Base-by-base conservation (phyloP, 1,140 invertebrate species). In the Papilio polyxenes region DNA sequence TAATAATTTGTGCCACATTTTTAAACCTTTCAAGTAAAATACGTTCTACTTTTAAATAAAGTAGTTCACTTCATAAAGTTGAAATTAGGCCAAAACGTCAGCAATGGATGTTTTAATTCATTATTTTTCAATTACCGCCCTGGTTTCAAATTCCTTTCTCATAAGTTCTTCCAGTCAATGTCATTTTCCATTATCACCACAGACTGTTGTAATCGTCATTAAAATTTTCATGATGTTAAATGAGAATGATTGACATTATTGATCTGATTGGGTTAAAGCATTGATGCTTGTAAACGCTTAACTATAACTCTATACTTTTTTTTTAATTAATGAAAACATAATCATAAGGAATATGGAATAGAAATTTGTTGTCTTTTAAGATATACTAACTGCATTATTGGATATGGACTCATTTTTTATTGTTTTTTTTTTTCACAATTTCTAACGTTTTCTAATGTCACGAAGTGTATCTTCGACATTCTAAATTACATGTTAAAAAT, bases 41-140 rank as follows among this genome's bases (percentile, higher is more conserved):
- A 37, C 65, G 65, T 40, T 40, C 65, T 37, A 37, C 65, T 40
- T 72, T 72, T 37, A 72, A 72, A 72, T 37, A 40, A 72, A 72
- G 11, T 72, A 72, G 65, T 72, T 72, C 65, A 72, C 11, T 72
- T 72, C 65, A 40, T 80, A 80, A 40, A 49, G 69, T 40, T 80
- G 69, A 80, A 80, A 80, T 80, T 72, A 80, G 78, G 78, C 62
- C 40, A 20, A 69, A 62, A 80, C 78, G 78, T 69, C 78, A 49
- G 78, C 59, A 80, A 69, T 80, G 31, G 40, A 69, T 80, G 78
- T 69, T 72, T 65, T 80, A 80, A 65, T 65, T 80, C 59, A 80
- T 80, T 69, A 80, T 62, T 80, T 80, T 80, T 80, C 59, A 59
- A 80, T 80, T 80, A 49, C 59, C 78, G 48, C n/a, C 48, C 78